Conservation (phyloP, 2,797 vertebrate species). For the Menidia menidia region DNA sequence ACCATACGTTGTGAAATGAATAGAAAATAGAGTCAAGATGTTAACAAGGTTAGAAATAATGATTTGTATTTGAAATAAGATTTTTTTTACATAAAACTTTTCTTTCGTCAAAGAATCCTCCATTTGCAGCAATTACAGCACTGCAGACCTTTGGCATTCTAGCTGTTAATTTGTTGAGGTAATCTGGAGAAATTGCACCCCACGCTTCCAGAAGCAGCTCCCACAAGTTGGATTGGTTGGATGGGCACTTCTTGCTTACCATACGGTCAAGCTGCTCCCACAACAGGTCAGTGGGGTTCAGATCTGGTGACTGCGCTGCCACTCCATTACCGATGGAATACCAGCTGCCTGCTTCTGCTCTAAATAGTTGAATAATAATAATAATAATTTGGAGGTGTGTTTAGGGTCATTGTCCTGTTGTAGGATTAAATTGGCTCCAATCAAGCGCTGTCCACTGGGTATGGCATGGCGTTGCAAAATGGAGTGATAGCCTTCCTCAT, state of each 20-base stretch:
- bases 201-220: background rate
- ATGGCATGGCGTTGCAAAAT: background rate
- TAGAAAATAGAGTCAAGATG: background rate
- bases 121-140: too few relatives aligned
- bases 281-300: background rate
- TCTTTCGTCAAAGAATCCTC: too few relatives aligned
- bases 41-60: background rate
- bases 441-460: too few relatives aligned
- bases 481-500: background rate
- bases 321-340: background rate
- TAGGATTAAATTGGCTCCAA: too few relatives aligned
- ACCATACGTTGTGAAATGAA: too few relatives aligned
- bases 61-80: background rate
- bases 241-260: background rate
- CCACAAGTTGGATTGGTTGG: background rate
- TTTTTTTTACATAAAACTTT: background rate
- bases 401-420: too few relatives aligned
- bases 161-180: background rate
- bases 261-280: background rate
- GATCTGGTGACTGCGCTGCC: background rate
- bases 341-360: background rate
- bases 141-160: too few relatives aligned
- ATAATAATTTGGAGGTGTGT: too few relatives aligned
- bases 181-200: background rate
- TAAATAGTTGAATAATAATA: background rate